Conservation (phyloP, 2,888 invertebrate genomes). For the Meiosimyza platycephala region DNA sequence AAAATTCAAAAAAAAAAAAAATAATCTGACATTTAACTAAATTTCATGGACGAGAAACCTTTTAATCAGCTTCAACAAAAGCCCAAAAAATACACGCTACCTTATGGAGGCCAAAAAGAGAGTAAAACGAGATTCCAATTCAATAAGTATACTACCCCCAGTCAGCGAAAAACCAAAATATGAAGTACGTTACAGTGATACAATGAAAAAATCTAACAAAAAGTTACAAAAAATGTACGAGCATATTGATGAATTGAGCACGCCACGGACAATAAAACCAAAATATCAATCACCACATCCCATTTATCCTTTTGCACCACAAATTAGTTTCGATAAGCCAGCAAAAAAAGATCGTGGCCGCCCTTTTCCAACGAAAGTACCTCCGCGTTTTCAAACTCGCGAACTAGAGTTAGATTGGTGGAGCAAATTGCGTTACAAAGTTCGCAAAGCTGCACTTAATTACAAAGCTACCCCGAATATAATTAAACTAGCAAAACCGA, state of each 20-base stretch:
- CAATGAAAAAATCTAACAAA: no score
- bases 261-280: not conserved
- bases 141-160: no score
- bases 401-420: conserved; percentile 40
- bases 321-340: conserved; percentile 33
- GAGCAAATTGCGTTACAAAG: conserved; percentile 37
- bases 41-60: no score
- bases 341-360: conserved; percentile 35
- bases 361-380: conserved; percentile 37
- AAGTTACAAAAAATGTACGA: not conserved
- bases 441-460: conserved; percentile 28
- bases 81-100: conserved; percentile 16
- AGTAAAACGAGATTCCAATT: not conserved
- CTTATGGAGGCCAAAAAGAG: conserved; percentile 29
- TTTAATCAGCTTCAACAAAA: not conserved
- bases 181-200: no score
- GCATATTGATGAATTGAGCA: conserved; percentile 42
- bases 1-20: no score
- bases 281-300: conserved; percentile 34
- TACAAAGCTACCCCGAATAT: conserved; percentile 16
- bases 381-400: conserved; percentile 38
- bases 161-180: no score
- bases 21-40: no score
- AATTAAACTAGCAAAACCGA: not conserved
- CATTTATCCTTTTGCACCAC: conserved; percentile 36